These are phyloP conservation scores for Chrysocyon brachyurus DNA, from an alignment of 2,797 vertebrate genomes.

Conservation along the genomic window DNA sequence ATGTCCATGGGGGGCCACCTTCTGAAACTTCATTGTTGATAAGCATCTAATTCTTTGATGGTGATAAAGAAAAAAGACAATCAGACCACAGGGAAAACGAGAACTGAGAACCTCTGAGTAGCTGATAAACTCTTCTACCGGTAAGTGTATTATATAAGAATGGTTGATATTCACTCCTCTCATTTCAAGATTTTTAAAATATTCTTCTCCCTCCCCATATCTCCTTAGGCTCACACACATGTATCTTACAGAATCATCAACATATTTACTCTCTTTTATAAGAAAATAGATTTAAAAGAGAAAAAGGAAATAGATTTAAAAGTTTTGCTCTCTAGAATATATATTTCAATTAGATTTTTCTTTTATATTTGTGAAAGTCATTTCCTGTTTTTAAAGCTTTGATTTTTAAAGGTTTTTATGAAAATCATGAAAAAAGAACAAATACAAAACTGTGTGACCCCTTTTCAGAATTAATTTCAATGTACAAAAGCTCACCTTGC, in stretches of 20 bases:
- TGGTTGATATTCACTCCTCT: neutral
- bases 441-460: neutral
- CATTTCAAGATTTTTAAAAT: neutral
- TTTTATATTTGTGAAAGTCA: neutral
- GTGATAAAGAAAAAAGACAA: slow-evolving; percentile 60
- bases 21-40: slow-evolving; percentile 58
- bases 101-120: neutral
- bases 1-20: neutral
- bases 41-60: slow-evolving; percentile 62
- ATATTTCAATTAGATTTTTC: neutral
- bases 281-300: neutral
- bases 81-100: slow-evolving; percentile 39
- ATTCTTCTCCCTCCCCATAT: neutral
- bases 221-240: neutral
- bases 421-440: neutral
- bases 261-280: neutral
- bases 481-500: neutral
- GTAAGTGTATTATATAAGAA: neutral
- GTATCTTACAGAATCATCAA: neutral
- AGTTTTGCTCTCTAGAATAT: neutral
- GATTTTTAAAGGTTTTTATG: neutral
- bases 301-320: neutral
- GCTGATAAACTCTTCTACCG: neutral
- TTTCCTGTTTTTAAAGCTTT: neutral
- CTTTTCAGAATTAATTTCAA: slow-evolving; percentile 50